Conservation (phyloP, 2,888 invertebrate species). For the Leucophenga maculata region DNA sequence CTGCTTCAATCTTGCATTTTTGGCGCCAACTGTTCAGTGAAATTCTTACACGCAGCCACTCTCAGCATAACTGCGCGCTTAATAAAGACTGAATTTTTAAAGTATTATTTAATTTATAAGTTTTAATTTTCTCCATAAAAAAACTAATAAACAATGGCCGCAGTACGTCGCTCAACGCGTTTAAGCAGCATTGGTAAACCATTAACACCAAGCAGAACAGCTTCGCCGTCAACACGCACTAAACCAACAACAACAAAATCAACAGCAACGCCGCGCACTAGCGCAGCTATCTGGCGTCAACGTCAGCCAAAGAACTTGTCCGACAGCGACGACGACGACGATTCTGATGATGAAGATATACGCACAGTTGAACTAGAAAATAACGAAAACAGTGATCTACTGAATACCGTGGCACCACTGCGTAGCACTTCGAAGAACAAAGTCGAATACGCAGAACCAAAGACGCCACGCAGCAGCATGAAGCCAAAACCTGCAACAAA, state of each 20-base stretch:
- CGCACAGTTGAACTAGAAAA: slow-evolving; percentile 52
- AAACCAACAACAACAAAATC: slow-evolving; percentile 37
- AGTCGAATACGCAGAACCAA: slow-evolving; percentile 37
- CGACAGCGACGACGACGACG: slow-evolving; percentile 53
- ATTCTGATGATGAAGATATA: slow-evolving; percentile 47
- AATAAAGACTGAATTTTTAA: neutral
- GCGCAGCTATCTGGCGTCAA: slow-evolving; percentile 58
- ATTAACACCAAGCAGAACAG: slow-evolving; percentile 41
- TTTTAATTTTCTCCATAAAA: slow-evolving; percentile 11
- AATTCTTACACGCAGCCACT: neutral
- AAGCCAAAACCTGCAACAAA: slow-evolving; percentile 39
- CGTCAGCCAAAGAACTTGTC: slow-evolving; percentile 45
- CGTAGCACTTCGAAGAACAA: slow-evolving; percentile 33
- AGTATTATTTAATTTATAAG: slow-evolving; percentile 15
- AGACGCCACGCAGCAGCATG: slow-evolving; percentile 62
- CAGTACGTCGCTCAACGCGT: slow-evolving; percentile 67
- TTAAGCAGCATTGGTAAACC: slow-evolving; percentile 60
- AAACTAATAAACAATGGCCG: slow-evolving; percentile 60
- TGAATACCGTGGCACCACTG: slow-evolving; percentile 56
- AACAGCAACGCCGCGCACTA: slow-evolving; percentile 43
- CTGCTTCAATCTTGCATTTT: slow-evolving; percentile 38
- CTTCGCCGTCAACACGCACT: slow-evolving; percentile 37
- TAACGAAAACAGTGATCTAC: slow-evolving; percentile 62
- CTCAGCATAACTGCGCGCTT: neutral
- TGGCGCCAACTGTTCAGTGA: slow-evolving; percentile 50